Percentiles rank a stretch among this genome's conserved stretches.
These are phyloP conservation scores for Tenebrio molitor DNA, from an alignment of 1,140 invertebrate genomes.

Conservation along the genomic window DNA sequence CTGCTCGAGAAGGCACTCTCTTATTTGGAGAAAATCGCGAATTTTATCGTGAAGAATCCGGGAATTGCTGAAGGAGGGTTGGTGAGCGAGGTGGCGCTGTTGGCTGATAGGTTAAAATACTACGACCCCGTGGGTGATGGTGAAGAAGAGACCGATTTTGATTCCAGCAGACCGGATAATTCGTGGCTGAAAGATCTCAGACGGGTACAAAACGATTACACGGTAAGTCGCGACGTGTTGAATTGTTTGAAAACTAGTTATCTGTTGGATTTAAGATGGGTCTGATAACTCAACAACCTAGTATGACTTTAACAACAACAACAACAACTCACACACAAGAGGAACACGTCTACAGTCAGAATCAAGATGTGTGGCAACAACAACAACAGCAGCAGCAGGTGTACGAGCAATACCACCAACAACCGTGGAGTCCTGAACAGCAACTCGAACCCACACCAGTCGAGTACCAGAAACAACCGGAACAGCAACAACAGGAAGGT, in stretches of 20 bases:
- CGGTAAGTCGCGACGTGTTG: conserved; percentile 54
- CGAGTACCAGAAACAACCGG: conserved; percentile 48
- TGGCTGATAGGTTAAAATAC: conserved; percentile 83
- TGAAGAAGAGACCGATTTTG: conserved; percentile 58
- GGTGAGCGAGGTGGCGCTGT: conserved; percentile 74
- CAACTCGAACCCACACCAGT: conserved; percentile 14
- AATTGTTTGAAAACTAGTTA: conserved; percentile 13
- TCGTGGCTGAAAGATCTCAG: conserved; percentile 70
- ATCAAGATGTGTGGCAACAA: conserved; percentile 30
- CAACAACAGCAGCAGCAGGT: conserved; percentile 56
- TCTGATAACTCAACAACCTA: conserved; percentile 53
- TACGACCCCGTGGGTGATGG: conserved; percentile 76
- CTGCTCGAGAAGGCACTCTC: conserved; percentile 81
- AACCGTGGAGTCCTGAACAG: conserved; percentile 49
- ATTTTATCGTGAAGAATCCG: conserved; percentile 74
- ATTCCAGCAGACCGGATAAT: conserved; percentile 65
- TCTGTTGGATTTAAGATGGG: conserved; percentile 56
- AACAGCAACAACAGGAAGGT: conserved; percentile 52
- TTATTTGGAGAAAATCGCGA: conserved; percentile 86
- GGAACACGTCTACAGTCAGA: conserved; percentile 4
- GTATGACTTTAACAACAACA: background rate
- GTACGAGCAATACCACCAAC: conserved; percentile 61
- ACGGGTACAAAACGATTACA: conserved; percentile 64
- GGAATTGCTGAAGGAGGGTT: conserved; percentile 72
- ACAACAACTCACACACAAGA: background rate